A percentile compares a stretch with the other conserved stretches of the same genome.
These are phyloP conservation scores for Alouatta palliata DNA, from an alignment of 2,113 vertebrate species.

Conservation along the genomic window DNA sequence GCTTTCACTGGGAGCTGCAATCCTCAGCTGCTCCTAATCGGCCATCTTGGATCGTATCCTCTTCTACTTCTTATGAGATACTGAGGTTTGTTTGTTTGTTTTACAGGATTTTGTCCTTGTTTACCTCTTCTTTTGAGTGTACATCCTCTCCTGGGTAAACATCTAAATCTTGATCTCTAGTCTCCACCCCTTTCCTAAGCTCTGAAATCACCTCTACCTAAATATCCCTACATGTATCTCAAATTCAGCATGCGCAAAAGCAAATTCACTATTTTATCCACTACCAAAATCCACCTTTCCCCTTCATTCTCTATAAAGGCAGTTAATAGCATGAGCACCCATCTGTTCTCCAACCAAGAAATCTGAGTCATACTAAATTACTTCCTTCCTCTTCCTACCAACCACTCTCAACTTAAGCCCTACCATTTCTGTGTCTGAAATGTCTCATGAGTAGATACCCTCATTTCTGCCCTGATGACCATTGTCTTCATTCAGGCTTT, in stretches of 20 bases:
- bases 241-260: not conserved
- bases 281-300: not conserved
- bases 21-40: too few species aligned
- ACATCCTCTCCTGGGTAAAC: not conserved
- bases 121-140: not conserved
- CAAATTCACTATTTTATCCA: not conserved
- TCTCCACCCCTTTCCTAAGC: not conserved
- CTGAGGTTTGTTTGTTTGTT: not conserved
- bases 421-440: not conserved
- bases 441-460: not conserved
- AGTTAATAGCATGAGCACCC: not conserved
- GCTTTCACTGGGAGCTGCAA: too few species aligned
- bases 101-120: not conserved
- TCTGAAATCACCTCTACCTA: not conserved
- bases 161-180: slow-evolving; percentile 8
- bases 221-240: not conserved
- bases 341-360: not conserved
- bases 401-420: not conserved
- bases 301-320: not conserved
- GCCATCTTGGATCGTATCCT: too few species aligned
- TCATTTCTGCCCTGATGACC: not conserved
- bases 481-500: not conserved
- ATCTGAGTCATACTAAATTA: not conserved
- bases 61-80: too few species aligned
- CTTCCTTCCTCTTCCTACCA: not conserved